phyloP scores from a whole-genome alignment of 1,140 invertebrate genomes.

The Paralvinella palmiformis region DNA sequence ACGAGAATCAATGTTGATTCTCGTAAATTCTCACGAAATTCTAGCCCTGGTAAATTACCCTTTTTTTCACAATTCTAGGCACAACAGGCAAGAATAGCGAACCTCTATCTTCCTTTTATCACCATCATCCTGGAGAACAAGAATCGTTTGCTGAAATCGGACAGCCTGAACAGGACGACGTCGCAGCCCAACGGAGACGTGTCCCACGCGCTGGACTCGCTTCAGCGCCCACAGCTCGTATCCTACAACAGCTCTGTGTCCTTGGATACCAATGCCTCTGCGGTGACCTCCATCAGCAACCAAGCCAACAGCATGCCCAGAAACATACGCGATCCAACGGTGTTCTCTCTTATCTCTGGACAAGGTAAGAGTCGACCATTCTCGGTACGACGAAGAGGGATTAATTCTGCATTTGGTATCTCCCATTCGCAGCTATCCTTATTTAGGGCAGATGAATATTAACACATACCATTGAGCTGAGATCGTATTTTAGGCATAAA shows the following conservation, averaged over 20 bases:
- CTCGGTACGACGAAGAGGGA: too few relatives aligned
- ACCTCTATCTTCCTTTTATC: conserved; percentile 85
- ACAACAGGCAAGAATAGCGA: conserved; percentile 76
- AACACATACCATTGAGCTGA: too few relatives aligned
- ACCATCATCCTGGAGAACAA: conserved; percentile 78
- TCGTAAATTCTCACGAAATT: too few relatives aligned
- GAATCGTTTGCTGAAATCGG: conserved; percentile 49
- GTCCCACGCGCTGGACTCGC: background rate
- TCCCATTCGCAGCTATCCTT: too few relatives aligned
- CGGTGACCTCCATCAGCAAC: background rate
- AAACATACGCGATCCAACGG: conserved; percentile 60
- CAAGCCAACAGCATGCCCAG: conserved; percentile 19
- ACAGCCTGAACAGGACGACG: background rate
- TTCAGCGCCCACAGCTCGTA: background rate
- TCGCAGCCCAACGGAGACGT: conserved; percentile 12
- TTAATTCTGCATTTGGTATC: too few relatives aligned
- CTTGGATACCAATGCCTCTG: conserved; percentile 3
- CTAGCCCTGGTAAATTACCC: too few relatives aligned
- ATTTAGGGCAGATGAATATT: too few relatives aligned
- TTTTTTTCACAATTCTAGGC: conserved; percentile 54
- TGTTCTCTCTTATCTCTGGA: conserved; percentile 71
- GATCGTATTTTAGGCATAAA: too few relatives aligned
- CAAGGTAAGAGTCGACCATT: conserved; percentile 47
- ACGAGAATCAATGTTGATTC: too few relatives aligned
- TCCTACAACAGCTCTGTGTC: conserved; percentile 10